Conservation (phyloP, 2,113 vertebrate species). For the Elachura formosa region DNA sequence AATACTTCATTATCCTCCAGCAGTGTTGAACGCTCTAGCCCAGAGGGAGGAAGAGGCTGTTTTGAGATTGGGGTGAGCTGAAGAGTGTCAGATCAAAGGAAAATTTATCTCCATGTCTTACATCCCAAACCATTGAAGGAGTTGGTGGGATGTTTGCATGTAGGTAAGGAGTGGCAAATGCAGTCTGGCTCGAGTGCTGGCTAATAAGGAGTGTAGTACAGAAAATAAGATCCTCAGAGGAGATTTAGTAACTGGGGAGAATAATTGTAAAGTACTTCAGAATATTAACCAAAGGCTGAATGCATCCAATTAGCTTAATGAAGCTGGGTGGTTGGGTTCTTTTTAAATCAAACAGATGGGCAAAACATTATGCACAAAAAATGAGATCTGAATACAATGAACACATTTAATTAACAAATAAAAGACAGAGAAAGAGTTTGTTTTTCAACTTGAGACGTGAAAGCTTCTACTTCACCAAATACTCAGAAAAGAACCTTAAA, state of each 20-base stretch:
- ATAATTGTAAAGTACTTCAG: constrained; percentile 43
- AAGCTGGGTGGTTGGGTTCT: constrained; percentile 22
- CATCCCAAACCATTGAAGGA: background rate
- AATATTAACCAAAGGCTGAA: constrained; percentile 45
- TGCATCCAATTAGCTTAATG: constrained; percentile 33
- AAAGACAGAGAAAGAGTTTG: constrained; percentile 2
- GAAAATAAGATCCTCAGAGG: background rate
- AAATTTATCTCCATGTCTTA: background rate
- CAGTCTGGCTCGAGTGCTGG: background rate
- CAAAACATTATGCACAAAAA: constrained; percentile 37
- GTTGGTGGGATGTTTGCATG: background rate
- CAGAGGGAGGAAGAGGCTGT: background rate
- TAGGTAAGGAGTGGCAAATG: background rate
- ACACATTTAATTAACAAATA: constrained; percentile 13
- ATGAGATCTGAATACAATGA: constrained; percentile 34
- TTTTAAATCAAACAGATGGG: constrained; percentile 54
- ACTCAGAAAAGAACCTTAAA: background rate
- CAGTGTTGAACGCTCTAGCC: background rate
- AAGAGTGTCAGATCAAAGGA: background rate
- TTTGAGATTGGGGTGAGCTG: background rate
- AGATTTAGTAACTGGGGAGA: constrained; percentile 29
- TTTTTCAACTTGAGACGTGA: constrained; percentile 32
- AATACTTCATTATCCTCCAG: background rate
- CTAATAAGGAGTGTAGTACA: background rate
- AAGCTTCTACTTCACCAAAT: background rate